Percentiles rank a stretch among this genome's conserved stretches.
Evolutionary conservation across 2,888 invertebrate species (phyloP).

Genomic region (Cerceris rybyensis): DNA sequence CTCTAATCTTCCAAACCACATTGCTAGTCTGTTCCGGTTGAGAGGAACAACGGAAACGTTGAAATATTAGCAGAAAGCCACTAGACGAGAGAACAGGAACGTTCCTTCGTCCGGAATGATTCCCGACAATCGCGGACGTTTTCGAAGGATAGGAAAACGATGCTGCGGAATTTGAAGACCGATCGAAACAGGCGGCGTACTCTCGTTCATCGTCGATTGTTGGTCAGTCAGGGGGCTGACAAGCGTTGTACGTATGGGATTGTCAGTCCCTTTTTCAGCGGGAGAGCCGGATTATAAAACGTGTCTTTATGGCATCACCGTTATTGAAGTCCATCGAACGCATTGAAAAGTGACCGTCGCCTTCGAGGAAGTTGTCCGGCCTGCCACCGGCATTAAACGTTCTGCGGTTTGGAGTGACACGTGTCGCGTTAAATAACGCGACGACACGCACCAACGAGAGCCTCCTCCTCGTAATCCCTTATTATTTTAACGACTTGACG

Average conservation of each 20-base stretch:
- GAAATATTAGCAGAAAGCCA: no score
- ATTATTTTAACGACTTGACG: no score
- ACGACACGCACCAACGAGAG: neutral
- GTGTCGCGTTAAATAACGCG: neutral
- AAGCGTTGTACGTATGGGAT: conserved; percentile 32
- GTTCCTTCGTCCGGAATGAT: neutral
- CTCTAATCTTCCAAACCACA: no score
- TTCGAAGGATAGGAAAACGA: conserved; percentile 23
- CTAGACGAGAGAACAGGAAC: no score
- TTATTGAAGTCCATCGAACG: conserved; percentile 51
- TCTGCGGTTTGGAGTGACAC: neutral
- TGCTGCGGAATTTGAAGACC: conserved; percentile 33
- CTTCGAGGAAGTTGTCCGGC: conserved; percentile 57
- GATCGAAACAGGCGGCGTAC: conserved; percentile 22
- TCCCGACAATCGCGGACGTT: neutral
- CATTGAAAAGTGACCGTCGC: conserved; percentile 55
- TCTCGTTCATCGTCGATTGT: conserved; percentile 41
- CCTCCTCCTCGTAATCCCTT: neutral
- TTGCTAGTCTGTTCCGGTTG: no score
- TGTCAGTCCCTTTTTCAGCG: conserved; percentile 54
- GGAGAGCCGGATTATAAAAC: conserved; percentile 45
- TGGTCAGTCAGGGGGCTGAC: conserved; percentile 43
- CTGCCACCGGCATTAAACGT: conserved; percentile 46
- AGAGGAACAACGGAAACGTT: no score
- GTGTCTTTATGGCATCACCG: conserved; percentile 44